A percentile compares a stretch with the other conserved stretches of the same genome.
phyloP scores from a whole-genome alignment of 2,888 invertebrate species.

The Platycheirus albimanus region DNA sequence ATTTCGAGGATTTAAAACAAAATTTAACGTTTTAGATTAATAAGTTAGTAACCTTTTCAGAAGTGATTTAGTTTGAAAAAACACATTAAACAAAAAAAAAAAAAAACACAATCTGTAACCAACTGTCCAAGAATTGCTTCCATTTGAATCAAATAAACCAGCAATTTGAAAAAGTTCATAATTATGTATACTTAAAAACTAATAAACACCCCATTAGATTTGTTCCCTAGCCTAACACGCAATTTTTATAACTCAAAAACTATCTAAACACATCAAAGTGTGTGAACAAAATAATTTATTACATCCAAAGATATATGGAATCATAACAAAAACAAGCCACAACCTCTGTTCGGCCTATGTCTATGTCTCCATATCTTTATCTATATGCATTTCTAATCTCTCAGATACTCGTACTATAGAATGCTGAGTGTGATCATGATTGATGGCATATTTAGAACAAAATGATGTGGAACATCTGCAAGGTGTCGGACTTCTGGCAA shows the following conservation, averaged over 20 bases:
- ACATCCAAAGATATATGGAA: background rate
- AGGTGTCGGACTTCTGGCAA: conserved; percentile 40
- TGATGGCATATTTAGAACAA: conserved; percentile 63
- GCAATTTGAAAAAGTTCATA: too few relatives aligned
- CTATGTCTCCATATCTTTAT: background rate
- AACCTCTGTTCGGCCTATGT: background rate
- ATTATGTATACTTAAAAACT: background rate
- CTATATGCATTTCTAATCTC: background rate
- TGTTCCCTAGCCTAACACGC: background rate
- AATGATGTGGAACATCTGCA: conserved; percentile 63
- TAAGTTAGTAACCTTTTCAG: too few relatives aligned
- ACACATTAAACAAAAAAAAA: too few relatives aligned
- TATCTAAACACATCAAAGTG: background rate
- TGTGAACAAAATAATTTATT: conserved; percentile 17
- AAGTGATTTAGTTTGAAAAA: too few relatives aligned
- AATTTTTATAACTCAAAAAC: background rate
- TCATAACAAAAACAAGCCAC: conserved; percentile 6
- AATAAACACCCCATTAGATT: background rate
- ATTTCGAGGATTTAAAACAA: too few relatives aligned
- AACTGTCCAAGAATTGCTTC: too few relatives aligned
- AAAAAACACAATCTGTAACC: too few relatives aligned
- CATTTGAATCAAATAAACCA: too few relatives aligned
- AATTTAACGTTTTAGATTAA: too few relatives aligned
- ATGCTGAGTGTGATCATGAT: conserved; percentile 43
- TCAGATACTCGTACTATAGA: background rate